Percentiles rank a stretch among this genome's conserved stretches.
Evolutionary conservation across 2,888 invertebrate species (phyloP).

Genomic region (Tetranychus piercei): DNA sequence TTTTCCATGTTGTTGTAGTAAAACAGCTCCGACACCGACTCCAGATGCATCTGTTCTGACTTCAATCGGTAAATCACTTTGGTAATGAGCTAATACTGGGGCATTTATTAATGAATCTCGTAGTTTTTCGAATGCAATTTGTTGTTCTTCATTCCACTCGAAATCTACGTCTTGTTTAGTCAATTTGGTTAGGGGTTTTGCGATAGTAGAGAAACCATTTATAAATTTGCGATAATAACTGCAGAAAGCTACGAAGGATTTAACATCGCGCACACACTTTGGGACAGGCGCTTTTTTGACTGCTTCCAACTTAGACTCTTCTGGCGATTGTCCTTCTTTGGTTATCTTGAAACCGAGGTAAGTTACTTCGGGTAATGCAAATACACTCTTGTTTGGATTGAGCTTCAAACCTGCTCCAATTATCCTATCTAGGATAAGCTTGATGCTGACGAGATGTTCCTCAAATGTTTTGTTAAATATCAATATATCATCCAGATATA

Average conservation of each 20-base stretch:
- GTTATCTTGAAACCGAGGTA: constrained; percentile 26
- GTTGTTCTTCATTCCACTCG: constrained; percentile 19
- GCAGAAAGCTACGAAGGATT: constrained; percentile 24
- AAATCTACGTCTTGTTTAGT: constrained; percentile 18
- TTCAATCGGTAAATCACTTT: constrained; percentile 10
- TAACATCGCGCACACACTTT: constrained; percentile 19
- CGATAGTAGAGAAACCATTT: constrained; percentile 23
- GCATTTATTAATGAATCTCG: constrained; percentile 17
- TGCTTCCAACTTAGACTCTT: constrained; percentile 22
- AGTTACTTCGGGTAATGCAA: constrained; percentile 20
- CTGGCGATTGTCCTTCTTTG: constrained; percentile 18
- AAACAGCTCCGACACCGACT: constrained; percentile 18
- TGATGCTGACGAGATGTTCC: constrained; percentile 22
- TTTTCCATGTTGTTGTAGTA: constrained; percentile 15
- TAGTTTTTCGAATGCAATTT: constrained; percentile 17
- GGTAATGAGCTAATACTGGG: constrained; percentile 18
- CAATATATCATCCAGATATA: constrained; percentile 27
- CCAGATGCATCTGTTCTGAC: constrained; percentile 21
- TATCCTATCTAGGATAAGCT: constrained; percentile 25
- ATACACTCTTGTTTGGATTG: constrained; percentile 25
- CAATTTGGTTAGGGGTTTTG: constrained; percentile 23
- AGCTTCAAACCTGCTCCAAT: constrained; percentile 24
- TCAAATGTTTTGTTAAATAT: constrained; percentile 22
- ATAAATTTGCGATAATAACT: constrained; percentile 26
- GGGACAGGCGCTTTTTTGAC: constrained; percentile 23